Base-by-base conservation (phyloP, 2,113 vertebrate genomes). In the Solea senegalensis region DNA sequence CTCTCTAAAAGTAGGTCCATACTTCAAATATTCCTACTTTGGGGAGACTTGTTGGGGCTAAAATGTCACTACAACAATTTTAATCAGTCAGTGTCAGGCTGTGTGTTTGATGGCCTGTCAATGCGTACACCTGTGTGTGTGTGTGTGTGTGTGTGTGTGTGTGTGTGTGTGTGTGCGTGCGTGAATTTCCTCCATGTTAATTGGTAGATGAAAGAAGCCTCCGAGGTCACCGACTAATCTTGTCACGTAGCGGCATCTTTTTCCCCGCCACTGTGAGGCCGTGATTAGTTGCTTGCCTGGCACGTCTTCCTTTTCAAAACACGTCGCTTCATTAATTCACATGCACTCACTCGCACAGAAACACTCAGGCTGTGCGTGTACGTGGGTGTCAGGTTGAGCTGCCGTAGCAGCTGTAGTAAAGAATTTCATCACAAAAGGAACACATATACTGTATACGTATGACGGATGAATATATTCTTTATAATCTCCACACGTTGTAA, bases 201-300 rank as follows among this genome's bases (percentile, higher is more conserved):
- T 91, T 89, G 83, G 76, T 69, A 79, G 82, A 90, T 88, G 82
- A 87, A 89, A 82, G 81, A 75, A 83, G 69, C 76, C 83, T 66
- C 45, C 53, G 81, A 87, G 86, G 88, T 89, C 88, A 88, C 46
- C 76, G 78, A 59, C 83, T 84, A 82, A 86, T 91, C 86, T 82
- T 72, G 80, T 83, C 75, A 85, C 71, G 49, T 76, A 72, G 78
- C 68, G 27, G 55, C 76, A 72, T 78, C 77, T 72, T 82, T 63
- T 82, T 63, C 51, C 67, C 68, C 40, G 10, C 44, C 52, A 14
- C 67, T 79, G 16, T 66, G 69, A 66, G 83, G 65, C 72, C 54
- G 67, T 88, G 80, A 90, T 90, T 81, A 86, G 80, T 72, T 48
- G 66, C 87, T 58, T 65, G 71, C 71, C 73, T 80, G 44, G 15